Evolutionary conservation across 1,140 invertebrate genomes (phyloP).

Genomic region (Drosophila chauvacae): DNA sequence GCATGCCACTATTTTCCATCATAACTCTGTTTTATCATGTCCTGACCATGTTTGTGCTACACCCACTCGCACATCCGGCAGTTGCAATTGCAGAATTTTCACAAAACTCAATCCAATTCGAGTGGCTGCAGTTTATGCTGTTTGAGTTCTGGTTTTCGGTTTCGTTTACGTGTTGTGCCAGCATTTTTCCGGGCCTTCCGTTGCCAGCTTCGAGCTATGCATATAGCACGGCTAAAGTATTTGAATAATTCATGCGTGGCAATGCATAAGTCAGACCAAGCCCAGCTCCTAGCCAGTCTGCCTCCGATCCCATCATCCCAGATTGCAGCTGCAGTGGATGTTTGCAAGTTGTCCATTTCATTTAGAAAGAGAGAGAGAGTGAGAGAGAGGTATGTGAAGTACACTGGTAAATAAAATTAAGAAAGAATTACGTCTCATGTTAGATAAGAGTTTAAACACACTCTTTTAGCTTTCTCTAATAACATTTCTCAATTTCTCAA

Average conservation of each 20-base stretch:
- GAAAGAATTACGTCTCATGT: not conserved
- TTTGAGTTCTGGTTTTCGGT: constrained; percentile 66
- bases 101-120: constrained; percentile 65
- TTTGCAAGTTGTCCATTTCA: constrained; percentile 30
- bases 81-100: constrained; percentile 18
- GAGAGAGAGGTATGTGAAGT: not conserved
- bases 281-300: constrained; percentile 1
- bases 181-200: constrained; percentile 34
- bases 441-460: not conserved
- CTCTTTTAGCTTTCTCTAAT: not conserved
- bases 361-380: not conserved
- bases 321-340: constrained; percentile 29
- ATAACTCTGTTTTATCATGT: constrained; percentile 40
- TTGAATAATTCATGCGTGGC: constrained; percentile 77
- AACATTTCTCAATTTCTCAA: not conserved
- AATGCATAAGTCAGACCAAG: constrained; percentile 73
- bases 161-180: constrained; percentile 36
- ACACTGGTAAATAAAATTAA: not conserved
- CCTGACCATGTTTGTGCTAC: constrained; percentile 3
- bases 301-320: constrained; percentile 7
- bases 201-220: constrained; percentile 39
- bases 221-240: constrained; percentile 47
- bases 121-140: constrained; percentile 69
- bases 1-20: constrained; percentile 31
- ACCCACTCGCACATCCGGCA: constrained; percentile 11